A percentile compares a stretch with the other conserved stretches of the same genome.
Evolutionary conservation across 2,113 vertebrate species (phyloP).

Genomic region (Aptenodytes forsteri): DNA sequence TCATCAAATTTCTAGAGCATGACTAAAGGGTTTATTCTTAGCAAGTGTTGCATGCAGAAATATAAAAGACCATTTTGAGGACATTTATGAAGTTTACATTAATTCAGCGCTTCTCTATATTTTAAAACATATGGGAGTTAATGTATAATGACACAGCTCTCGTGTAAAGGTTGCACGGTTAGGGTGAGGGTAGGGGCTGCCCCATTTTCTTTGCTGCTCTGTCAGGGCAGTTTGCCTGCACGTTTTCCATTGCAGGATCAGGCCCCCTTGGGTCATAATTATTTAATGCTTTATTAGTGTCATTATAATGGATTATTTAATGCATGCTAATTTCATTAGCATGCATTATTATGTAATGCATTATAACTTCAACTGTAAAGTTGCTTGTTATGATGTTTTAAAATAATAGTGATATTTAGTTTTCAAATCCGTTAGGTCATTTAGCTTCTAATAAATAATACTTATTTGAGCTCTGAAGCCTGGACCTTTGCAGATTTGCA

Average conservation of each 20-base stretch:
- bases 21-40: conserved; percentile 52
- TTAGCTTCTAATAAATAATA: background rate
- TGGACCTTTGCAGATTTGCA: background rate
- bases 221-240: background rate
- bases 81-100: background rate
- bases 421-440: background rate
- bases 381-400: background rate
- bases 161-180: background rate
- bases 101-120: background rate
- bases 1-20: conserved; percentile 26
- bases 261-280: background rate
- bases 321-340: background rate
- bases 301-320: background rate
- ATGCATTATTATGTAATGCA: background rate
- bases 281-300: background rate
- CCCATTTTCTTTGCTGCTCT: background rate
- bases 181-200: background rate
- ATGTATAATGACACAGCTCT: background rate
- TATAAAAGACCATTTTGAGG: background rate
- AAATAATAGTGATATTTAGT: background rate
- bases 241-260: background rate
- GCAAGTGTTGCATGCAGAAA: background rate
- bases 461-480: background rate
- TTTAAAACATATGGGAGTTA: background rate
- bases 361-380: background rate